Percentiles rank a stretch among this genome's conserved stretches.
phyloP scores from a whole-genome alignment of 2,113 vertebrate genomes.

The Atractosteus spatula region DNA sequence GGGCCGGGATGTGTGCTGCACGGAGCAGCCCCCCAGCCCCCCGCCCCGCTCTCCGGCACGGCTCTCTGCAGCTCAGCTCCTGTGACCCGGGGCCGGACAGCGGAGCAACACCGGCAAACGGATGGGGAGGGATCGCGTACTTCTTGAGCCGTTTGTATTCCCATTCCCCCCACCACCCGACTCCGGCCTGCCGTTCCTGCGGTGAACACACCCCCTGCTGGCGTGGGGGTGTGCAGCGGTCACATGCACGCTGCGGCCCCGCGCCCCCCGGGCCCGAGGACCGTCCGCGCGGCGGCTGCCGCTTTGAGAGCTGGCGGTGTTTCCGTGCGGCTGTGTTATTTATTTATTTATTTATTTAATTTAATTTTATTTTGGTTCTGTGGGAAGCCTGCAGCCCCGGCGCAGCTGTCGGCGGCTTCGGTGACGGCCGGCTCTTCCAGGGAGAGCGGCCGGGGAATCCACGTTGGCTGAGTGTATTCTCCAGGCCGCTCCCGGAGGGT shows the following conservation, averaged over 20 bases:
- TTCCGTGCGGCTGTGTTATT: slow-evolving; percentile 14
- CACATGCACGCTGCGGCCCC: background rate
- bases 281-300: slow-evolving; percentile 10
- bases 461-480: slow-evolving; percentile 29
- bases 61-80: no score
- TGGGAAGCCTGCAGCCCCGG: slow-evolving; percentile 19
- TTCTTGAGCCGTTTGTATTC: no score
- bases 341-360: background rate
- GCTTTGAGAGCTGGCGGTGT: slow-evolving; percentile 23
- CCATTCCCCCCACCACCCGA: no score
- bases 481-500: slow-evolving; percentile 25
- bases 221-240: no score
- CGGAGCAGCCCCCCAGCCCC: no score
- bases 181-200: no score
- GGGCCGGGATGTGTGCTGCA: no score
- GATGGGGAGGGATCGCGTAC: no score
- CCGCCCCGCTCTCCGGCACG: no score
- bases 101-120: no score
- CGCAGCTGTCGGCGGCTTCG: slow-evolving; percentile 25
- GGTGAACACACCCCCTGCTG: no score
- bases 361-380: background rate
- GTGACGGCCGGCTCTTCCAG: slow-evolving; percentile 11
- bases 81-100: no score
- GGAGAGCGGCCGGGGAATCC: slow-evolving; percentile 19
- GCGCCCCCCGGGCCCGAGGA: background rate